A percentile compares a stretch with the other conserved stretches of the same genome.
Evolutionary conservation across 2,113 vertebrate species (phyloP).

Genomic region (Crotalus tigris): DNA sequence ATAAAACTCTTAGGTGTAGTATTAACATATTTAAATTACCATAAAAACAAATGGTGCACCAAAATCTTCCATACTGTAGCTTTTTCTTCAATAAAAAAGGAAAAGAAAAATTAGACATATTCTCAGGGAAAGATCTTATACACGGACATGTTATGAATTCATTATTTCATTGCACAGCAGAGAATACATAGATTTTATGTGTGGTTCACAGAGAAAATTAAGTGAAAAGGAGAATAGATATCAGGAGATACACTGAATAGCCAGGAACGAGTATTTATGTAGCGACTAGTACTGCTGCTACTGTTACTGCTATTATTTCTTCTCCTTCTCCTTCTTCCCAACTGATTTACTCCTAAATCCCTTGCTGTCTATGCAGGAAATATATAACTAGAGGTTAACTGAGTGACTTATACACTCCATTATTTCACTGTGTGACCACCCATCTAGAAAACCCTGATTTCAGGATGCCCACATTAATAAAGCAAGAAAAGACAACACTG

Average conservation of each 20-base stretch:
- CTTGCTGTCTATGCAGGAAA: neutral
- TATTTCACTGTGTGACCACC: neutral
- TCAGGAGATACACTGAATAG: constrained; percentile 55
- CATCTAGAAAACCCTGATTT: neutral
- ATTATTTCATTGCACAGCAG: constrained; percentile 61
- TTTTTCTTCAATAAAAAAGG: constrained; percentile 21
- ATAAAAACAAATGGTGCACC: constrained; percentile 69
- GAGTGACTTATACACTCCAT: neutral
- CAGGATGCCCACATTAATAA: neutral
- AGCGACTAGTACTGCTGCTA: neutral
- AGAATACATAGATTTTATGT: constrained; percentile 67
- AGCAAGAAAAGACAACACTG: neutral
- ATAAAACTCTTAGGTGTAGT: constrained; percentile 58
- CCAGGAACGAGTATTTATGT: constrained; percentile 61
- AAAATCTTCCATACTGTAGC: constrained; percentile 40
- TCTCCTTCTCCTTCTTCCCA: neutral
- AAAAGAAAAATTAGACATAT: constrained; percentile 56
- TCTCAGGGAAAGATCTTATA: constrained; percentile 54
- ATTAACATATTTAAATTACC: constrained; percentile 69
- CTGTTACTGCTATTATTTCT: neutral
- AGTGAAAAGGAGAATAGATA: constrained; percentile 63
- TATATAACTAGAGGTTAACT: neutral
- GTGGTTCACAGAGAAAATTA: constrained; percentile 68
- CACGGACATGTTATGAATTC: constrained; percentile 64
- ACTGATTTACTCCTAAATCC: neutral